phyloP scores from a whole-genome alignment of 2,113 vertebrate species.

The Cygnus atratus region DNA sequence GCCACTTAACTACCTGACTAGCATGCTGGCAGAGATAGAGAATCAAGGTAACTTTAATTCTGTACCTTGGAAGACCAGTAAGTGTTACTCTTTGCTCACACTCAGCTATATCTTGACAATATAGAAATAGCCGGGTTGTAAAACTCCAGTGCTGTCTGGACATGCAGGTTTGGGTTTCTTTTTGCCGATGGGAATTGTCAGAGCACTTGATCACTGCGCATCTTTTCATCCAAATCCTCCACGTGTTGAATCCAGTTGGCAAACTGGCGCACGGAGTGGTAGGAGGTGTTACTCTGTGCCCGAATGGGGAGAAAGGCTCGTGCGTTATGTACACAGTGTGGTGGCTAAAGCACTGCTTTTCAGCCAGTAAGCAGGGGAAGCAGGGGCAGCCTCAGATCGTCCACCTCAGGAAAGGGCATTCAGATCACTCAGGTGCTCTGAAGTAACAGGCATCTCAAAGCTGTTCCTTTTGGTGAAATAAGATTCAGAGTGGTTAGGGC shows the following conservation, averaged over 20 bases:
- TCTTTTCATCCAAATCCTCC: neutral
- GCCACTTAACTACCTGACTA: conserved; percentile 88
- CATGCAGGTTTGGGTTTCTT: fast-evolving
- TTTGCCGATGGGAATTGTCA: neutral
- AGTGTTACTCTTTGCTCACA: neutral
- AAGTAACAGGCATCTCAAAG: neutral
- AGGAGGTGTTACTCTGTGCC: neutral
- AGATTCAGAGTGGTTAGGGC: neutral
- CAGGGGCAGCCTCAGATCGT: neutral
- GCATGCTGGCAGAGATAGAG: conserved; percentile 84
- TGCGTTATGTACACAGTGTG: neutral
- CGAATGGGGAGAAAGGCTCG: neutral
- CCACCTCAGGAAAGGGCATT: neutral
- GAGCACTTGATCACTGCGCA: neutral
- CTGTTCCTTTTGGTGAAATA: neutral
- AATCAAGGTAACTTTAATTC: conserved; percentile 77
- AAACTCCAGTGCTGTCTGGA: neutral
- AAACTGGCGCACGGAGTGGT: neutral
- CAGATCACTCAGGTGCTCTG: neutral
- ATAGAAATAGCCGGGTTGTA: neutral
- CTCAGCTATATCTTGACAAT: neutral
- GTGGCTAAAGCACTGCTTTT: neutral
- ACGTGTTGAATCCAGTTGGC: neutral
- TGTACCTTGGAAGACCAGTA: neutral
- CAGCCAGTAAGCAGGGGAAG: neutral